Evolutionary conservation across 2,888 invertebrate genomes (phyloP), one percentile per base, ranked within the genome.

Genomic region (Eudasyphora cyanicolor): DNA sequence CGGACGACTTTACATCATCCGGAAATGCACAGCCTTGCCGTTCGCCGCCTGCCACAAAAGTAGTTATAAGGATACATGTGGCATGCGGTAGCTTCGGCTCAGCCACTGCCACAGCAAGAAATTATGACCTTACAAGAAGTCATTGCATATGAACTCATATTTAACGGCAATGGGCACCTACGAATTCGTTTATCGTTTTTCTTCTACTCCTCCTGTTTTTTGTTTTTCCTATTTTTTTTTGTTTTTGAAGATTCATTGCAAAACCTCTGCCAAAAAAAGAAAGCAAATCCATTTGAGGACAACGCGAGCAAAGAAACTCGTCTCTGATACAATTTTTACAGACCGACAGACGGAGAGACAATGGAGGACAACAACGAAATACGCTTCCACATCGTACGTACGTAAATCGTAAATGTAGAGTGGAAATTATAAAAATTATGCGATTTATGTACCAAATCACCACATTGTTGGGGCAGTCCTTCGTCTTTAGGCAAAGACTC

Each of bases 371-470:
- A 3, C 49, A 5, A 49, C 38, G 38, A 38, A n/a, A n/a, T 7
- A 38, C 49, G 49, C n/a, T n/a, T n/a, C 14, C 45, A n/a, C 14
- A 45, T n/a, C 49, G 21, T 29, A 60, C 60, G 29, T 32, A 60
- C 10, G 12, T n/a, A n/a, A n/a, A n/a, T n/a, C 60, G 60, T 60
- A 60, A 67, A 42, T 35, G 24, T 67, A 24, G 42, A 88, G 88
- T 88, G 87, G 87, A 88, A 90, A 88, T 90, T 89, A 88, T 89
- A 90, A 87, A 90, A 90, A 90, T 90, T 88, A 88, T 89, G 88
- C 87, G 88, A 89, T 87, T 89, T 88, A 89, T 89, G 87, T 87
- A 86, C 74, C 64, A 82, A 70, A 80, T 81, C 79, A 82, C 62
- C 79, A 79, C 82, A 78, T 76, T 84, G 78, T 84, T 80, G 84